Percentiles rank a stretch among this genome's conserved stretches.
phyloP scores from a whole-genome alignment of 2,888 invertebrate species.

The Agrotis exclamationis region DNA sequence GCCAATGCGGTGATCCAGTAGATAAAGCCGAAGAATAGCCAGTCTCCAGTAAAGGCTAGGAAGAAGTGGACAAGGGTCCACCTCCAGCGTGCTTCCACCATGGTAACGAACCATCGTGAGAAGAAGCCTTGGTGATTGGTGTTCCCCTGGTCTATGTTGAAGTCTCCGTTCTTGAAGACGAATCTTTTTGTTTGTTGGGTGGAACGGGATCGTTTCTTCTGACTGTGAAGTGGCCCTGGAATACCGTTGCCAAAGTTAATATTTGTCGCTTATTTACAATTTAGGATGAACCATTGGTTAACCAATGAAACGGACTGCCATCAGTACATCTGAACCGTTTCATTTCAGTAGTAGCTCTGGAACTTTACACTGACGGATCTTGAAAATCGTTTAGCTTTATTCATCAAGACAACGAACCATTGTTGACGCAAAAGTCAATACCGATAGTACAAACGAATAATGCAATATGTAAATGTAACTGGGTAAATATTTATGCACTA shows the following conservation, averaged over 20 bases:
- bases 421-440: neutral
- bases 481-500: conserved; percentile 14
- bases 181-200: conserved; percentile 86
- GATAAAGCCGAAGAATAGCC: conserved; percentile 96
- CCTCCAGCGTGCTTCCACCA: conserved; percentile 97
- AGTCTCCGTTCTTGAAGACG: conserved; percentile 96
- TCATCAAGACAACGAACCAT: neutral
- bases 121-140: conserved; percentile 92
- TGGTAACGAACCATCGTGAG: conserved; percentile 95
- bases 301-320: too few species aligned
- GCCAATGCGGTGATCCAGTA: conserved; percentile 98
- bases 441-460: neutral
- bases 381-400: too few species aligned
- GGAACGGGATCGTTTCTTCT: conserved; percentile 55
- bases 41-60: conserved; percentile 95
- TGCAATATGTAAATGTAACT: neutral
- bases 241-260: neutral
- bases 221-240: conserved; percentile 64
- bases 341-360: too few species aligned
- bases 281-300: too few species aligned
- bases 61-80: conserved; percentile 97
- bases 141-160: conserved; percentile 95
- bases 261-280: too few species aligned
- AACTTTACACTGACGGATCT: too few species aligned
- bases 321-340: too few species aligned